Base-by-base conservation (phyloP, 2,888 invertebrate genomes). In the Xestoiulus laeticollis region DNA sequence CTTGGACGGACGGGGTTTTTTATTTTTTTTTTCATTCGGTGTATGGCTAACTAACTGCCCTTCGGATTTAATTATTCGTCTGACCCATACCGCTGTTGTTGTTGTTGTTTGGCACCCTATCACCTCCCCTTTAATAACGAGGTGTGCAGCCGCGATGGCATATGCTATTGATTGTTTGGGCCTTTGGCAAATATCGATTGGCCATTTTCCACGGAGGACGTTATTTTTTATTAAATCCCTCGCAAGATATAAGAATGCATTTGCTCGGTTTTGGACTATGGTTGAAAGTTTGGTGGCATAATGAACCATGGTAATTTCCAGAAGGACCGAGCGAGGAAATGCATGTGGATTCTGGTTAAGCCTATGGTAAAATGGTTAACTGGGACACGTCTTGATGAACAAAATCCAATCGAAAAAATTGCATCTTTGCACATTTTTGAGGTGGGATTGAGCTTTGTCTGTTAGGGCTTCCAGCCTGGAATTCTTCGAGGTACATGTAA, bases 61-160 rank as follows among this genome's bases (percentile, higher is more conserved):
- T 68, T 68, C 68, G 22, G 22, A 26, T 78, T 78, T 78, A 78
- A 78, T 78, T 78, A 78, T 30, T 78, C 78, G 78, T 32, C 26
- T 59, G 59, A n/a, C 59, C 48, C n/a, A 22, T 6, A n/a, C 59
- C 8, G 30, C 68, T 68, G 68, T 12, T 68, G 26, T 26, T 68
- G 53, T 38, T 38, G 38, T 38, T 38, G 38, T 53, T 59, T 59
- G 68, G 68, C 68, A 68, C 26, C 68, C 68, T 6, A 68, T 14
- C 78, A 26, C 26, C 30, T 78, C 78, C 78, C 78, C 16, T 32
- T 78, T 78, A 68, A 68, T 78, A 30, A 78, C 30, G 30, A 78
- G 78, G 78, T 78, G 78, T 26, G 26, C 26, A 16, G 16, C 14
- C 78, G 12, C 30, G 78, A 78, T 32, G 78, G 78, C 30, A n/a